Percentiles rank a stretch among this genome's conserved stretches.
These are phyloP conservation scores for Stegophylla sp. DNA, from an alignment of 2,888 invertebrate genomes.

Conservation along the genomic window DNA sequence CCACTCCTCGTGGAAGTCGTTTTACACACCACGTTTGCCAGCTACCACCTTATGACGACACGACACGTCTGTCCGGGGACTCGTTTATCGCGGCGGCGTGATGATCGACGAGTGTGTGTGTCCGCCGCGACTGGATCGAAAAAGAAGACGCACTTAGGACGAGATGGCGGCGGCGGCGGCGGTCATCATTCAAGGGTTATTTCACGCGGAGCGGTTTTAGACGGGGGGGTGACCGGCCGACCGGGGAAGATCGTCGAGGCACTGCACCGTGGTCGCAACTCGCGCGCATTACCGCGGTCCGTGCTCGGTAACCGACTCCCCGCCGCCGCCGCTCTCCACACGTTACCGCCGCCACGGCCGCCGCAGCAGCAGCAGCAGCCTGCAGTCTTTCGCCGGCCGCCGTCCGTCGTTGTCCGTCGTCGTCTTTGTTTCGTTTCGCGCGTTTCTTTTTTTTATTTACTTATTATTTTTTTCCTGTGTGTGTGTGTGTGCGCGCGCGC, in stretches of 20 bases:
- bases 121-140: background rate
- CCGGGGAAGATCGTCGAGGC: background rate
- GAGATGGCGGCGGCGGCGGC: background rate
- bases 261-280: conserved; percentile 10
- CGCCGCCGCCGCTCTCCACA: background rate
- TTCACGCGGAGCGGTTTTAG: background rate
- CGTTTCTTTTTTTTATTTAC: background rate
- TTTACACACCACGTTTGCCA: too few relatives aligned
- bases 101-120: too few relatives aligned
- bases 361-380: too few relatives aligned
- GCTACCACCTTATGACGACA: too few relatives aligned
- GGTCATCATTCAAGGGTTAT: background rate
- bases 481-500: too few relatives aligned
- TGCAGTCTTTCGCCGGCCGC: conserved; percentile 10
- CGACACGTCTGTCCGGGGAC: too few relatives aligned
- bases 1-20: too few relatives aligned
- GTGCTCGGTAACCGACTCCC: background rate
- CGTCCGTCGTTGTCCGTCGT: background rate
- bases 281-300: background rate
- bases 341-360: too few relatives aligned
- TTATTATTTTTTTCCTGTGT: too few relatives aligned
- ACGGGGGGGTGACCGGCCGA: background rate
- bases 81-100: too few relatives aligned
- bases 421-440: background rate
- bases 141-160: background rate